phyloP scores from a whole-genome alignment of 2,113 vertebrate genomes.

The Oryzias woworae region DNA sequence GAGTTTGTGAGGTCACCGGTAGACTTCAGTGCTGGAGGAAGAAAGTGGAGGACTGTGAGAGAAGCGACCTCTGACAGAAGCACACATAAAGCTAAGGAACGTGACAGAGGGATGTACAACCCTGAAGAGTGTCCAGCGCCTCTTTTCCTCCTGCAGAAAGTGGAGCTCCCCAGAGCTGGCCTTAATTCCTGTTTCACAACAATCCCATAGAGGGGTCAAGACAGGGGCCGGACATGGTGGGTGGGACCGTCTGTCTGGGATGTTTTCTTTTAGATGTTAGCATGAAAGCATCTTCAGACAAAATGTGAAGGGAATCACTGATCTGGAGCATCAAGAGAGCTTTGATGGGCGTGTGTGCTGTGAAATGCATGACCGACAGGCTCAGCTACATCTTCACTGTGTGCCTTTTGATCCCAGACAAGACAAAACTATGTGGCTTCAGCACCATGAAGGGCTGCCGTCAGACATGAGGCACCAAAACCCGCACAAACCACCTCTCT shows the following conservation, averaged over 20 bases:
- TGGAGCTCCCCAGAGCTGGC: not conserved
- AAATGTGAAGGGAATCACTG: conserved; percentile 18
- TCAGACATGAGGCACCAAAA: too few relatives aligned
- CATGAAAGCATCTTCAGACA: conserved; percentile 17
- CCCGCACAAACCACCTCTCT: too few relatives aligned
- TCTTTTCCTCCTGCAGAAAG: not conserved
- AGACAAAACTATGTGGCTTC: too few relatives aligned
- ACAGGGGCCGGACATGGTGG: conserved; percentile 25
- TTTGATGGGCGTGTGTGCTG: conserved; percentile 79
- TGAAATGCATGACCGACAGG: conserved; percentile 24
- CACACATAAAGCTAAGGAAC: not conserved
- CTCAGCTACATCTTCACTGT: not conserved
- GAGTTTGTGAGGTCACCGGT: conserved; percentile 62
- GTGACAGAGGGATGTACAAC: conserved; percentile 11
- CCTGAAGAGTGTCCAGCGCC: conserved; percentile 1
- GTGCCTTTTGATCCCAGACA: too few relatives aligned
- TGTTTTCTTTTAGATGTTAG: conserved; percentile 22
- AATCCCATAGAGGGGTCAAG: conserved; percentile 7
- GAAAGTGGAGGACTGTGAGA: conserved; percentile 34
- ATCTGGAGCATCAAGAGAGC: conserved; percentile 8
- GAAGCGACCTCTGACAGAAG: conserved; percentile 19
- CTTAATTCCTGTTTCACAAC: conserved; percentile 8
- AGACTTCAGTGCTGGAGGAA: conserved; percentile 50
- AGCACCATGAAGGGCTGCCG: too few relatives aligned
- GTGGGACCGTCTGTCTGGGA: conserved; percentile 16